Evolutionary conservation across 2,888 invertebrate species (phyloP).

Genomic region (Cantharis nigra): DNA sequence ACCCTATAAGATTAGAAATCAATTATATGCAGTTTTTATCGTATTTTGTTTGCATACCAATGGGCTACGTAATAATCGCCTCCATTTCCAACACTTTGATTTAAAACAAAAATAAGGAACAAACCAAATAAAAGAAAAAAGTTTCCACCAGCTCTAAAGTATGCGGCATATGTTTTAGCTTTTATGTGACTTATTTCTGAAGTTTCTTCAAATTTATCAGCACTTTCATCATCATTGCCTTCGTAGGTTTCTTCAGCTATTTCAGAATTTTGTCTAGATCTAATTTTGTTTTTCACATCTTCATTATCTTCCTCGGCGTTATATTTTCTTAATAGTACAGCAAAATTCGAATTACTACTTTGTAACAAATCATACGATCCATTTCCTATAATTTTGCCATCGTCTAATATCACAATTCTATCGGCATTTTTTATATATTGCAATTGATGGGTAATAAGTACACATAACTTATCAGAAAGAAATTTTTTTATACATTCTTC

Average conservation of each 20-base stretch:
- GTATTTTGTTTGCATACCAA: slow-evolving; percentile 53
- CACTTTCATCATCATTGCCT: slow-evolving; percentile 44
- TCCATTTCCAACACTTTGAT: slow-evolving; percentile 65
- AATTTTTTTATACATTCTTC: slow-evolving; percentile 67
- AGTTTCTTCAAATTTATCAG: slow-evolving; percentile 46
- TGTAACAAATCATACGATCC: slow-evolving; percentile 64
- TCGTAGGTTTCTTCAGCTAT: not conserved
- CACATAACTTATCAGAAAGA: slow-evolving; percentile 60
- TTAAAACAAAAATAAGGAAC: slow-evolving; percentile 58
- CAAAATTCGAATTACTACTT: slow-evolving; percentile 59
- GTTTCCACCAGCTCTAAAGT: slow-evolving; percentile 61
- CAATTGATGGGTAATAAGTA: slow-evolving; percentile 69
- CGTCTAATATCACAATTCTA: slow-evolving; percentile 60
- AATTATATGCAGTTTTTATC: not conserved
- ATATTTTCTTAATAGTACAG: slow-evolving; percentile 54
- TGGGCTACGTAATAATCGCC: slow-evolving; percentile 74
- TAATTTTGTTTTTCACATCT: slow-evolving; percentile 43
- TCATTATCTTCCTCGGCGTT: slow-evolving; percentile 47
- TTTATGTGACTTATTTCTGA: slow-evolving; percentile 46
- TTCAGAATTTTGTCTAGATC: slow-evolving; percentile 48
- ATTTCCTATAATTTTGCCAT: slow-evolving; percentile 61
- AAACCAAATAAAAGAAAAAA: slow-evolving; percentile 54
- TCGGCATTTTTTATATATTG: slow-evolving; percentile 60
- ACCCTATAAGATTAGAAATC: too few species aligned
- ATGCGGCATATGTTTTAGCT: slow-evolving; percentile 53